Base-by-base conservation (phyloP, 1,140 invertebrate genomes). In the Lerema accius region DNA sequence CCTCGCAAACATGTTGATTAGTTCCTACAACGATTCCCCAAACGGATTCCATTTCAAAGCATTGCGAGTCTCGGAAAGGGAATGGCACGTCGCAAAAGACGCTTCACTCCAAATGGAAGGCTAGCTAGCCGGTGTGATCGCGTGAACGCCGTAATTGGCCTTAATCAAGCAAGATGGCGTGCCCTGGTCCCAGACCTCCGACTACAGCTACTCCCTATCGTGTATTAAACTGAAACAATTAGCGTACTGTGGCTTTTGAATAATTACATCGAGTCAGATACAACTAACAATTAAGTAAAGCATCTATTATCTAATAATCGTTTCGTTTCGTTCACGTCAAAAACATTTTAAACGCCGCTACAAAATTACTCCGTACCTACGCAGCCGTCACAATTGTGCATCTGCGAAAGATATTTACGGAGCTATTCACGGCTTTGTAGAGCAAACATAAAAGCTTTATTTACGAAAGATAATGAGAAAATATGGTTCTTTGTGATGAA, bases 101-200 rank as follows among this genome's bases (percentile, higher is more conserved):
- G 76, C 73, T 69, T 74, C 66, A 73, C 67, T 84, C 37, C 48
- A 78, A 81, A 79, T 78, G 78, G 78, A 65, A 67, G 78, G 74
- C 73, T 78, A 80, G 78, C 75, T 74, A 66, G 72, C 74, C 80
- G 74, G 76, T 79, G 71, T 81, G 84, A 85, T 86, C 76, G 77
- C 79, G 76, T 84, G 77, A 80, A 82, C 68, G 69, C 76, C 69
- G 73, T 83, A 84, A 86, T 82, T 84, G 82, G 78, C 71, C 66
- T 78, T 83, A 89, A 86, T 86, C 75, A 85, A 85, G 82, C 77
- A 71, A 85, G 72, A 81, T 84, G 73, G 80, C 78, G 79, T 76
- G 79, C 71, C 39, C n/a, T n/a, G n/a, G n/a, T n/a, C n/a, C n/a
- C 51, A 51, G 74, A 63, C 65, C 71, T 56, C 60, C 74, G 74